Base-by-base conservation (phyloP, 1,140 invertebrate species). In the Tenebrio molitor region DNA sequence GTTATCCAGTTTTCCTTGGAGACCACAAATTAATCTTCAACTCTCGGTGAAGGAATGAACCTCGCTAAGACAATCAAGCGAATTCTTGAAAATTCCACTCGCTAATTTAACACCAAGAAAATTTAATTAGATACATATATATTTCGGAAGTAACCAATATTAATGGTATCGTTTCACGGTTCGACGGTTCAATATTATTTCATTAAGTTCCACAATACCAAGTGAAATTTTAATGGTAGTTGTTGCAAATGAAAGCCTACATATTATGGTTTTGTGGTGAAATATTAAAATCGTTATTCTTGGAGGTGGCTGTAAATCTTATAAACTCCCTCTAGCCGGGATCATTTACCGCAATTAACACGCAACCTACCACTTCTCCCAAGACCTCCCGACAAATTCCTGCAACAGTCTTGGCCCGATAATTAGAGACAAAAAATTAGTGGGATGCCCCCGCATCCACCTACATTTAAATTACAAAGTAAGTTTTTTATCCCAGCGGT, bases 21-120 rank as follows among this genome's bases (percentile, higher is more conserved):
- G 64, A 42, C 64, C 34, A 66, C 64, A 66, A 44, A 66, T 66
- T 66, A 66, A 66, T 66, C 64, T 66, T 29, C 16, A 66, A 25
- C 33, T 65, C 19, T 14, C 36, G 12, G 15, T 66, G 17, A 66
- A 44, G 19, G 42, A 66, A 16, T n/a, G 14, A 50, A 44, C n/a
- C 46, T 8, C 23, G n/a, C 21, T 25, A 25, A 58, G 50, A 58
- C 50, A 58, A 29, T 58, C 50, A 58, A 29, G 8, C 12, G 23
- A 58, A 58, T 58, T 58, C 50, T 58, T 58, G 50, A 58, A 58
- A 58, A 58, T 58, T 58, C 14, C 44, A 10, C 23, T 25, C 50
- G 2, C 50, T 53, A 58, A 58, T 58, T 58, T 29, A 58, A 58
- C 50, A 58, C 50, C 15, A 58, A 53, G 21, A 58, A 58, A 58